These are phyloP conservation scores for Lanius ludovicianus DNA, from an alignment of 2,113 vertebrate species.

Conservation along the genomic window DNA sequence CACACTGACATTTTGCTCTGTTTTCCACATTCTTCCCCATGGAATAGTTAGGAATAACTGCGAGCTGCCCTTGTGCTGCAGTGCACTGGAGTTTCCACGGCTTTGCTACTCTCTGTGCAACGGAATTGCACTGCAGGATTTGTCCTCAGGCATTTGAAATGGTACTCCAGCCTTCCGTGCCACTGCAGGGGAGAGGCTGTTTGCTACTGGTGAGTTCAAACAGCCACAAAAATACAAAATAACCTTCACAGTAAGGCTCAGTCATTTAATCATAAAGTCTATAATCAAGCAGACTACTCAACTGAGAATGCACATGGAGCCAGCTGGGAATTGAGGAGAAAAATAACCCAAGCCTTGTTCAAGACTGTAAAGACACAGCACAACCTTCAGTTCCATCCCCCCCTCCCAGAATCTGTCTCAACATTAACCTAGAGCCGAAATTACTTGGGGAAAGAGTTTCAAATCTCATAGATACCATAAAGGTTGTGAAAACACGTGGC, in stretches of 20 bases:
- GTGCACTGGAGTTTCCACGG: fast-evolving
- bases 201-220: background rate
- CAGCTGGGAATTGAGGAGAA: background rate
- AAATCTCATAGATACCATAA: background rate
- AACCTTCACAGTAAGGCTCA: slow-evolving; percentile 20
- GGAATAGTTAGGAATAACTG: background rate
- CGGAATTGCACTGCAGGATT: background rate
- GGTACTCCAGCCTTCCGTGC: background rate
- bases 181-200: background rate
- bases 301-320: background rate
- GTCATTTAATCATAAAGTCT: slow-evolving; percentile 20
- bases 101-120: background rate
- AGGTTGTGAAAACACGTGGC: background rate
- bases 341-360: background rate
- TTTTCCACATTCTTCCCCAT: background rate
- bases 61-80: background rate
- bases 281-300: slow-evolving; percentile 6
- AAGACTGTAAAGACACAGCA: background rate
- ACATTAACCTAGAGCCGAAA: background rate
- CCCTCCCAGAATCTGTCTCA: background rate
- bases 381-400: background rate
- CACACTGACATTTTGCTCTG: background rate
- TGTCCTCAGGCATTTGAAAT: background rate
- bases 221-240: background rate
- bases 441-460: background rate